These are phyloP conservation scores for Sphenopsis melanotis DNA, from an alignment of 2,797 vertebrate species.

Conservation along the genomic window DNA sequence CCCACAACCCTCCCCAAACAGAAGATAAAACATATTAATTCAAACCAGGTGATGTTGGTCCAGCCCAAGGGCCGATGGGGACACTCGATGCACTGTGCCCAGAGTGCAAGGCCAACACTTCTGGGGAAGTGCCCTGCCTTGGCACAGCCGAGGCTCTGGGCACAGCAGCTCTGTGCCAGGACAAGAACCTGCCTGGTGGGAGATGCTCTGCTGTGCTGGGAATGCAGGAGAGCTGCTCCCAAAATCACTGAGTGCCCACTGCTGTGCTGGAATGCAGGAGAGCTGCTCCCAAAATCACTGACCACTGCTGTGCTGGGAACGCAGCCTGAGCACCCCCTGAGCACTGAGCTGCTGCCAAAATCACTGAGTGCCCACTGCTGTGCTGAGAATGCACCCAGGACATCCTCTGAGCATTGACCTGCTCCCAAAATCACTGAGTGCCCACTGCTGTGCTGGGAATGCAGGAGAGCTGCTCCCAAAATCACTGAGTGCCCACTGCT, in stretches of 20 bases:
- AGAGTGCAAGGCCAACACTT: background rate
- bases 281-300: too few species aligned
- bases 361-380: background rate
- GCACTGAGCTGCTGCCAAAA: too few species aligned
- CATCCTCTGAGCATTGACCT: background rate
- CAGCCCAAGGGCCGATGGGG: fast-evolving
- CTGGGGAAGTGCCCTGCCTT: background rate
- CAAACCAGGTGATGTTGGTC: background rate
- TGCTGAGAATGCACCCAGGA: fast-evolving
- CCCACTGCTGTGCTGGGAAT: too few species aligned
- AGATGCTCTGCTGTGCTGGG: background rate
- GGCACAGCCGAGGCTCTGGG: fast-evolving
- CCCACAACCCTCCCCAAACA: background rate
- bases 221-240: fast-evolving
- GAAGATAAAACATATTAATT: background rate
- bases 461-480: too few species aligned
- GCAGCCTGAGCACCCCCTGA: too few species aligned
- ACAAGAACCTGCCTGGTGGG: background rate
- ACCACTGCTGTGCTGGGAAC: too few species aligned
- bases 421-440: background rate
- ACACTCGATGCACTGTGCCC: background rate
- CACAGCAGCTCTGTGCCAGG: fast-evolving
- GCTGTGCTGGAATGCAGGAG: too few species aligned
- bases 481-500: too few species aligned
- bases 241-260: too few species aligned